Percentiles rank a stretch among this genome's conserved stretches.
These are phyloP conservation scores for Thaleichthys pacificus DNA, from an alignment of 2,797 vertebrate genomes.

Conservation along the genomic window DNA sequence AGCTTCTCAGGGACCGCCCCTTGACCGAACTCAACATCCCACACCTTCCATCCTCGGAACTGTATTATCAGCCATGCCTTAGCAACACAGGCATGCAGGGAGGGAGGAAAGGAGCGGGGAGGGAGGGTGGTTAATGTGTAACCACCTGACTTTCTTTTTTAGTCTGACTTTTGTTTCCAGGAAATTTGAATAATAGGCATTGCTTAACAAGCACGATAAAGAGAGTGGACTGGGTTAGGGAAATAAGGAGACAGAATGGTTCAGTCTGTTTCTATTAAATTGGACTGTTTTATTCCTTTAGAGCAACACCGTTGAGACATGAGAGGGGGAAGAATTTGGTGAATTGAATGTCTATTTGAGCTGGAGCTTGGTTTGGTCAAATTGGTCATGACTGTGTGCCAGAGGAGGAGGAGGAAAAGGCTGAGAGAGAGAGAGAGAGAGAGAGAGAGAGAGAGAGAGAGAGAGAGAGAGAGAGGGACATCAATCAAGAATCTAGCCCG, in stretches of 20 bases:
- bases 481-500: background rate
- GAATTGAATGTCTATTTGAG: background rate
- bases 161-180: too few species aligned
- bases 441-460: background rate
- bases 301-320: too few species aligned
- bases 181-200: too few species aligned
- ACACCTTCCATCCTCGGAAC: background rate
- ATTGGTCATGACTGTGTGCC: background rate
- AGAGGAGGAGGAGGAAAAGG: background rate
- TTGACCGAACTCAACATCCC: background rate
- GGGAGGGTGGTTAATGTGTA: background rate
- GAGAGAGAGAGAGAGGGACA: background rate
- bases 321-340: background rate
- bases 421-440: background rate
- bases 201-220: too few species aligned
- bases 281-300: too few species aligned
- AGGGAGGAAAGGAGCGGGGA: background rate
- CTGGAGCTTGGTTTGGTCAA: background rate
- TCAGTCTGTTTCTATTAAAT: too few species aligned
- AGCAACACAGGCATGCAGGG: slow-evolving; percentile 19
- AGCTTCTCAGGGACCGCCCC: background rate
- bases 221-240: background rate
- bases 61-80: slow-evolving; percentile 30
- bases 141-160: background rate
- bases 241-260: too few species aligned